These are phyloP conservation scores for Xiphydria camelus DNA, from an alignment of 2,888 invertebrate species.

Conservation along the genomic window DNA sequence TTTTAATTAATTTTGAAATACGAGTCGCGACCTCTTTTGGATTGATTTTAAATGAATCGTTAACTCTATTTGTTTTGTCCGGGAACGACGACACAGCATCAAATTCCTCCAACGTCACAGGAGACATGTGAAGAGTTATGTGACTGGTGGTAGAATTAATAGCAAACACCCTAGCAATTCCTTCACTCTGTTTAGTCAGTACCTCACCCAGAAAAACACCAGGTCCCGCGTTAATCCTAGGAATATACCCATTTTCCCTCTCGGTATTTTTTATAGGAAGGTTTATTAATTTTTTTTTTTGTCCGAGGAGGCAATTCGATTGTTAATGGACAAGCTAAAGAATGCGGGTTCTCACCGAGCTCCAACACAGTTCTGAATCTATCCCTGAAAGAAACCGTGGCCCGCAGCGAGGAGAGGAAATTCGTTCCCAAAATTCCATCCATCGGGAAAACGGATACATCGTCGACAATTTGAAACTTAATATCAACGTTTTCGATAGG, in stretches of 20 bases:
- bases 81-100: too few species aligned
- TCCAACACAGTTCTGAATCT: constrained; percentile 1
- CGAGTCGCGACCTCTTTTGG: too few species aligned
- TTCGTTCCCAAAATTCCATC: too few species aligned
- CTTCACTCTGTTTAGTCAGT: constrained; percentile 4
- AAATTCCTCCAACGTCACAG: too few species aligned
- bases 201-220: constrained; percentile 7
- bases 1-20: too few species aligned
- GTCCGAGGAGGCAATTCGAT: too few species aligned
- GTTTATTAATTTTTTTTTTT: constrained; percentile 9
- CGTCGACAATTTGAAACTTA: constrained; percentile 11
- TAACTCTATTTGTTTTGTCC: too few species aligned
- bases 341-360: background rate
- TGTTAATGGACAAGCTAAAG: background rate
- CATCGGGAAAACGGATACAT: constrained; percentile 10
- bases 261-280: constrained; percentile 5
- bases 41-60: too few species aligned
- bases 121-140: too few species aligned
- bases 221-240: constrained; percentile 6
- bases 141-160: too few species aligned
- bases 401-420: constrained; percentile 9
- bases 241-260: constrained; percentile 5
- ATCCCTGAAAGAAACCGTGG: constrained; percentile 5
- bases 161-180: too few species aligned
- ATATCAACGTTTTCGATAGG: background rate